Base-by-base conservation (phyloP, 2,113 vertebrate genomes). In the Coracopsis vasa region DNA sequence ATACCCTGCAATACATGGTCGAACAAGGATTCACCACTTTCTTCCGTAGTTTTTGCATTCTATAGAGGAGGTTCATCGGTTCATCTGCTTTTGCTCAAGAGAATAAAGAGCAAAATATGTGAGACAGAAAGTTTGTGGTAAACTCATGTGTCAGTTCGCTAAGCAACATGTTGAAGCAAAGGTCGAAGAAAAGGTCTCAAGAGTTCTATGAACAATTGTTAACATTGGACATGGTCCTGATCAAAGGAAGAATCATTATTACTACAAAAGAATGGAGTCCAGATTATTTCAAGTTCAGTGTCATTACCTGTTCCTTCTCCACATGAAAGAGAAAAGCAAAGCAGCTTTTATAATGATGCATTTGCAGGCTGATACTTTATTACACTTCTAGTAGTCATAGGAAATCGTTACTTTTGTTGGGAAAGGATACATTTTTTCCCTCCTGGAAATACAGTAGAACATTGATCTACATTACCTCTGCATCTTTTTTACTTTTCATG, bases 101-200 rank as follows among this genome's bases (percentile, higher is more conserved):
- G 10, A 84, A 18, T 41, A 28, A 69, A 48, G 45, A 2, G 0
- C 39, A 11, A 35, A 62, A 28, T 37, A 47, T 2, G 0, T 27
- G 41, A 39, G 58, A 75, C 16, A 47, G 33, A 51, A 93, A 54
- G 11, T 9, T 56, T 39, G 29, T 41, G 60, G 21, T 65, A 80
- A 86, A 44, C 24, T 58, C 16, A 27, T 0, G 0, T 48, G 8
- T 37, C 27, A 10, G 28, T 48, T 65, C 37, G 27, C 24, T 21
- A 28, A 56, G 19, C 41, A 92, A 10, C 19, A 9, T 29, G 27
- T 7, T 41, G 25, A 64, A 72, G 11, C 29, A 78, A 50, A 73
- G 20, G 7, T 6, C 39, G 24, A 62, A 70, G 12, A 31, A 75
- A 51, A 71, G 25, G 8, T 88, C 90, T 92, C n/a, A n/a, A 66